A percentile compares a stretch with the other conserved stretches of the same genome.
Evolutionary conservation across 2,113 vertebrate species (phyloP).

Genomic region (Oryzias woworae): DNA sequence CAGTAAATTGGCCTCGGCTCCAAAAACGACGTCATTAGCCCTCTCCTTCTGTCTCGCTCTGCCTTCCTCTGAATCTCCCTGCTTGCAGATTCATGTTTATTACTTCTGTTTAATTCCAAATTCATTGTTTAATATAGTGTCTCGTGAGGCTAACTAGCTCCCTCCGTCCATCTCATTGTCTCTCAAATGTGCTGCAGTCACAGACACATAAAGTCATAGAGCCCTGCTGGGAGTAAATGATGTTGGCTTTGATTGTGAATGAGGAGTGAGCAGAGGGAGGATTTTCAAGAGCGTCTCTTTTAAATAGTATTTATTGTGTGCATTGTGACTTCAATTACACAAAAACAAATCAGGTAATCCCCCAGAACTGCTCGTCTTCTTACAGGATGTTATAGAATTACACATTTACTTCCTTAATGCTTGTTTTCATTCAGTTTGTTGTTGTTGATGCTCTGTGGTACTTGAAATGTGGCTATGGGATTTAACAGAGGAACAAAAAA

Average conservation of each 20-base stretch:
- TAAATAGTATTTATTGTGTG: background rate
- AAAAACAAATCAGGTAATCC: background rate
- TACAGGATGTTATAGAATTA: background rate
- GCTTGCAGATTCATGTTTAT: slow-evolving; percentile 50
- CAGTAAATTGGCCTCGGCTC: slow-evolving; percentile 65
- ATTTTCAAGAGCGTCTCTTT: background rate
- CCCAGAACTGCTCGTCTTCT: background rate
- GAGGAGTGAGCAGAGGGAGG: background rate
- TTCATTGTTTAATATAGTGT: slow-evolving; percentile 52
- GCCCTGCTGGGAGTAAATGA: background rate
- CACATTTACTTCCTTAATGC: background rate
- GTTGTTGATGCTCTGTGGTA: too few species aligned
- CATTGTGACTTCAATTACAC: background rate
- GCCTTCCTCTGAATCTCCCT: slow-evolving; percentile 17
- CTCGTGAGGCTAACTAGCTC: slow-evolving; percentile 28
- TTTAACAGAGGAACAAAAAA: too few species aligned
- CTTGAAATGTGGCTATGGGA: too few species aligned
- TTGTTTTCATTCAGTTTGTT: background rate
- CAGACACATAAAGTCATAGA: slow-evolving; percentile 10
- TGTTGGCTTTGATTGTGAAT: background rate
- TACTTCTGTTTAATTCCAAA: slow-evolving; percentile 57
- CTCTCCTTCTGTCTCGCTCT: slow-evolving; percentile 34
- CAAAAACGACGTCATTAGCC: slow-evolving; percentile 62
- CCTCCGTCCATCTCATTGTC: slow-evolving; percentile 2
- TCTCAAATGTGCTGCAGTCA: slow-evolving; percentile 4